Base-by-base conservation (phyloP, 2,113 vertebrate species). In the Terrapene triunguis region DNA sequence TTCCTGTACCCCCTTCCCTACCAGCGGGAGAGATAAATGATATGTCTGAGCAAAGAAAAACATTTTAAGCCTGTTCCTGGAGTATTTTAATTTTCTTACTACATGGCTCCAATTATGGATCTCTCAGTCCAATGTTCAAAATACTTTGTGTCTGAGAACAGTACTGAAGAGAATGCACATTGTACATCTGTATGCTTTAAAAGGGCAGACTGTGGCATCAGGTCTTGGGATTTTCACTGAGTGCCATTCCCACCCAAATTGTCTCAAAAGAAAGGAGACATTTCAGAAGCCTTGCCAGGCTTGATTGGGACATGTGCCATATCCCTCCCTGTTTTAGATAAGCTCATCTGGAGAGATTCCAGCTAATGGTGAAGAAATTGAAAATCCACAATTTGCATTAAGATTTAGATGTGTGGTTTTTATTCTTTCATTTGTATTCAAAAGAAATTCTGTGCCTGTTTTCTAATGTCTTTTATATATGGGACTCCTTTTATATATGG, bases 71-170 rank as follows among this genome's bases (percentile, higher is more conserved):
- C 19, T 29, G 80, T 94, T 97, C 82, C 57, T 92, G 84, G 21
- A 44, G 54, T 90, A 80, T 82, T 89, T 55, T 76, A 57, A 89
- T 97, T 95, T 97, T 94, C 80, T 92, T 92, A 86, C 88, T 84
- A 85, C 21, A 4, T 80, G 69, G 74, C 74, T 97, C 96, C 88
- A 83, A 88, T 92, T 97, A 96, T 22, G 69, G 84, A 51, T 82
- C 80, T 81, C 80, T 85, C 4, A 48, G 84, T 48, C 78, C 6
- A 2, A 81, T 13, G 1, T 69, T 96, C 32, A 48, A 96, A 96
- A 96, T 93, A 92, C 53, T 92, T 93, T 22, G 79, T 93, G 84
- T 59, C 93, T 97, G 97, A 95, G 96, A 98, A 94, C 80, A 80
- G 92, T 14, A 5, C 21, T 12, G 62, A 21, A 62, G 87, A 59